phyloP scores from a whole-genome alignment of 2,888 invertebrate genomes.

The Rhingia campestris region DNA sequence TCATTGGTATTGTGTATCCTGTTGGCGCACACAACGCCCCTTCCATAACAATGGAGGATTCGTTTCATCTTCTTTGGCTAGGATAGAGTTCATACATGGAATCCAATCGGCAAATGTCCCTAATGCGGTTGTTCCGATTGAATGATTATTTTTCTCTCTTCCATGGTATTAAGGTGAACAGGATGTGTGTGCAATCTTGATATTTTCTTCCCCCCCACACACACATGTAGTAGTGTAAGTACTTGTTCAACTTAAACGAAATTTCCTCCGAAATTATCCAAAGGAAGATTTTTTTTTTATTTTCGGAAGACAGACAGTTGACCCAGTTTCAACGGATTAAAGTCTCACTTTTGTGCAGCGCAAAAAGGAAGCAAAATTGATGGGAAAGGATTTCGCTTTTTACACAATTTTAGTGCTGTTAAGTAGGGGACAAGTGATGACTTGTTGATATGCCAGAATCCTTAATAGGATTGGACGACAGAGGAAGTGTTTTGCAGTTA shows the following conservation, averaged over 20 bases:
- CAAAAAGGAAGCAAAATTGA: conserved; percentile 30
- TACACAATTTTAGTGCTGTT: conserved; percentile 4
- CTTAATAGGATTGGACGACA: conserved; percentile 48
- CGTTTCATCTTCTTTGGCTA: conserved; percentile 6
- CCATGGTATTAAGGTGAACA: conserved; percentile 44
- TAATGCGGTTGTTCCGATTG: conserved; percentile 65
- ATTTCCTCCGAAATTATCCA: conserved; percentile 13
- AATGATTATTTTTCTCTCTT: conserved; percentile 39
- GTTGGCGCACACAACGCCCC: conserved; percentile 41
- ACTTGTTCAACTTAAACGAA: conserved; percentile 15
- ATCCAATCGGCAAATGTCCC: conserved; percentile 65
- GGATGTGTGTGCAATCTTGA: conserved; percentile 15
- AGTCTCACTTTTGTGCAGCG: conserved; percentile 29
- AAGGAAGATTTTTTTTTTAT: conserved; percentile 29
- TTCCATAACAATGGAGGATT: conserved; percentile 43
- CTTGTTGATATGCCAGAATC: conserved; percentile 65
- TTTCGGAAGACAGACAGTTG: conserved; percentile 62
- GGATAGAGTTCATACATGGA: conserved; percentile 46
- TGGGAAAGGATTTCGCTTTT: conserved; percentile 31
- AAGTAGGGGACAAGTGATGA: conserved; percentile 34
- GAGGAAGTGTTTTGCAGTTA: conserved; percentile 7
- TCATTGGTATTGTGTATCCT: conserved; percentile 60
- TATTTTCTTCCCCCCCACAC: neutral
- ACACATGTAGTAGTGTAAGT: conserved; percentile 3
- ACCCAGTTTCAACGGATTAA: conserved; percentile 61